Percentiles rank a stretch among this genome's conserved stretches.
Conservation (phyloP, 2,113 vertebrate species). For the Jaculus jaculus region DNA sequence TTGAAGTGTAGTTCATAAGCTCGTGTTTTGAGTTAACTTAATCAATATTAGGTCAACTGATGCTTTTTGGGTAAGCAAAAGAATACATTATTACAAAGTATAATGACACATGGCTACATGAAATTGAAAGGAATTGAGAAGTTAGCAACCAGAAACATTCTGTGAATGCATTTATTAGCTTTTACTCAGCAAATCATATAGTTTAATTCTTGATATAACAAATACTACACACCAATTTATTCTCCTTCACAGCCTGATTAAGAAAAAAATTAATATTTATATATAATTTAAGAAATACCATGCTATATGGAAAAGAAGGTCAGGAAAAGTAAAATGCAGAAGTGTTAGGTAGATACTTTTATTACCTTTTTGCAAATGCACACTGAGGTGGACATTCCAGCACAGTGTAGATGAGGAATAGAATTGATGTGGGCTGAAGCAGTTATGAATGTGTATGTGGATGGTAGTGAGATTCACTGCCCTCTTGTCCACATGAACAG, state of each 20-base stretch:
- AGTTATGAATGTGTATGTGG: too few species aligned
- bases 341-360: background rate
- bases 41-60: slow-evolving; percentile 51
- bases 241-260: background rate
- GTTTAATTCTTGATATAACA: background rate
- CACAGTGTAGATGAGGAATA: background rate
- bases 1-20: slow-evolving; percentile 28
- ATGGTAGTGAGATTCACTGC: fast-evolving
- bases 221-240: background rate
- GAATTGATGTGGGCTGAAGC: background rate
- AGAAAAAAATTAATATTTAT: background rate
- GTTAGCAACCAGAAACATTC: slow-evolving; percentile 10
- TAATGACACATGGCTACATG: slow-evolving; percentile 16
- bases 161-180: slow-evolving; percentile 34
- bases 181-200: slow-evolving; percentile 3
- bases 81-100: slow-evolving; percentile 47
- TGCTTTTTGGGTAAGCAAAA: slow-evolving; percentile 24
- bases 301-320: background rate
- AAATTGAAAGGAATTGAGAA: background rate
- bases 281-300: background rate
- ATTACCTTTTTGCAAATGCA: background rate
- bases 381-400: fast-evolving
- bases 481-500: background rate
- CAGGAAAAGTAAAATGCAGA: fast-evolving
- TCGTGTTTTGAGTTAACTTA: background rate